phyloP scores from a whole-genome alignment of 2,888 invertebrate species.

The Aphodius sticticus region DNA sequence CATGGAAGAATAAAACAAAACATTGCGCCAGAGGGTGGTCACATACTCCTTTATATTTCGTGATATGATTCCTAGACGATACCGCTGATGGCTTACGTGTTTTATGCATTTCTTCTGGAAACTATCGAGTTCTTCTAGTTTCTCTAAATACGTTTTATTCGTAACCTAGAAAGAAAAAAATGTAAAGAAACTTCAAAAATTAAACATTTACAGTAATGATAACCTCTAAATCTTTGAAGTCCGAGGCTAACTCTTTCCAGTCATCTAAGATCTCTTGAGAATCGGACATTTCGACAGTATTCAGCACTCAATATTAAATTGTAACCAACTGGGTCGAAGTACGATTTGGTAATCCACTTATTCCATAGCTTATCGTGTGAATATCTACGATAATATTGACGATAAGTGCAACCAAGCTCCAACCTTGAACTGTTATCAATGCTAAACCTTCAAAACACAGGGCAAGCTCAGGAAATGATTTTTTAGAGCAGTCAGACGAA shows the following conservation, averaged over 20 bases:
- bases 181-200: slow-evolving; percentile 10
- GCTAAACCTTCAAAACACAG: background rate
- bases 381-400: background rate
- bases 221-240: slow-evolving; percentile 86
- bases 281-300: slow-evolving; percentile 47
- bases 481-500: background rate
- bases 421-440: background rate
- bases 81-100: slow-evolving; percentile 90
- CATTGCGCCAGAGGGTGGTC: background rate
- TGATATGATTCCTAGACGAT: slow-evolving; percentile 84
- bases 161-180: slow-evolving; percentile 64
- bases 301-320: background rate
- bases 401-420: background rate
- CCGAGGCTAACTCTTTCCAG: slow-evolving; percentile 80
- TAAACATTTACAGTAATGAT: slow-evolving; percentile 34
- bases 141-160: slow-evolving; percentile 84
- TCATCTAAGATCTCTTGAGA: slow-evolving; percentile 61
- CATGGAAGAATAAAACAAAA: slow-evolving; percentile 26
- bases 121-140: slow-evolving; percentile 84
- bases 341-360: background rate
- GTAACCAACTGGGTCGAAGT: background rate
- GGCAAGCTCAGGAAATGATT: background rate
- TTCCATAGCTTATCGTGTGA: background rate
- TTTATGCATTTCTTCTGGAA: slow-evolving; percentile 88
- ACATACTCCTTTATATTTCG: slow-evolving; percentile 83